Evolutionary conservation across 2,888 invertebrate genomes (phyloP).

Genomic region (Xanthorhoe spadicearia): DNA sequence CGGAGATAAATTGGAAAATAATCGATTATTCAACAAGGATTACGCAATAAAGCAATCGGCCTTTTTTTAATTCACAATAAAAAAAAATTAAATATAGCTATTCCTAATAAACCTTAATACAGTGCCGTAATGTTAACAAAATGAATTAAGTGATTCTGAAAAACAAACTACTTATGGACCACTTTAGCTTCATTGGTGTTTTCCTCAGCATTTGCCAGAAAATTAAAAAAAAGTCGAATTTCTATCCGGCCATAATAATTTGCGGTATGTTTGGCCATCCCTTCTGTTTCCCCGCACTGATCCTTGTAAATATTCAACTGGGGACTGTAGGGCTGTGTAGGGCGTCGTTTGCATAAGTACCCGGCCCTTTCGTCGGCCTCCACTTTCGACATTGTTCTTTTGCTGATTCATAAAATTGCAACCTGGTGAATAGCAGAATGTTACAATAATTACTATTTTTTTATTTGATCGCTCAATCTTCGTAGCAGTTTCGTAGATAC

Average conservation of each 20-base stretch:
- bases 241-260: not conserved
- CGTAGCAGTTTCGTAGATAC: conserved; percentile 11
- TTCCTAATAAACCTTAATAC: no score
- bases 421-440: not conserved
- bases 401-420: not conserved
- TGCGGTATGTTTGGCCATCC: not conserved
- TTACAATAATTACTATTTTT: not conserved
- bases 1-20: no score
- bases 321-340: conserved; percentile 26
- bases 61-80: no score
- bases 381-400: conserved; percentile 25
- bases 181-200: no score
- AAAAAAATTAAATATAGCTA: no score
- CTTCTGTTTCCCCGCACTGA: not conserved
- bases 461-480: not conserved
- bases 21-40: no score
- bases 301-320: conserved; percentile 26
- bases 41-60: no score
- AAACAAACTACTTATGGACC: no score
- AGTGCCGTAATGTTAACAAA: no score
- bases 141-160: no score
- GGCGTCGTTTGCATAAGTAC: conserved; percentile 35
- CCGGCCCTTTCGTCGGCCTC: conserved; percentile 34
- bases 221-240: no score
- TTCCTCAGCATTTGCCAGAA: no score